A percentile compares a stretch with the other conserved stretches of the same genome.
Evolutionary conservation across 2,797 vertebrate species (phyloP).

Genomic region (Helicolenus hilgendorfi): DNA sequence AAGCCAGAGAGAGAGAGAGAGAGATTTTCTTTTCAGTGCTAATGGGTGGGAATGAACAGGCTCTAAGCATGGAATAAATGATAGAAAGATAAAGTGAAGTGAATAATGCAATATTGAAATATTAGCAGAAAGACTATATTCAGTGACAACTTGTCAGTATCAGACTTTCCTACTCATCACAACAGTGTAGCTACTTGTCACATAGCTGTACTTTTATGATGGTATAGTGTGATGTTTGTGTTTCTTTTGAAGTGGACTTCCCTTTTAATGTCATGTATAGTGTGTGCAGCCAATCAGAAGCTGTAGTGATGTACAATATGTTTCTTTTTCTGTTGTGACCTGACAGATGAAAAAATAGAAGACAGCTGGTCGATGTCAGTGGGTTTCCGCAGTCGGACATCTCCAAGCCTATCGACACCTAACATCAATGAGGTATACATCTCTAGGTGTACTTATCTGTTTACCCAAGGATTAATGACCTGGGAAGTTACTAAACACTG

Average conservation of each 20-base stretch:
- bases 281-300: constrained; percentile 1
- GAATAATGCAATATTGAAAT: constrained; percentile 68
- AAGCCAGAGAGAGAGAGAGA: background rate
- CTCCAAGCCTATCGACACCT: constrained; percentile 43
- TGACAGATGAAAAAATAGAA: constrained; percentile 54
- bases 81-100: constrained; percentile 56
- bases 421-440: constrained; percentile 78
- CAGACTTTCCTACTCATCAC: background rate
- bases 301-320: background rate
- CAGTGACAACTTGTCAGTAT: constrained; percentile 7
- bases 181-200: background rate
- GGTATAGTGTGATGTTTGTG: constrained; percentile 59
- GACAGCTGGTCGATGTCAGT: constrained; percentile 54
- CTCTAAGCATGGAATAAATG: constrained; percentile 51
- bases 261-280: constrained; percentile 27
- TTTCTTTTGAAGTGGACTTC: constrained; percentile 58
- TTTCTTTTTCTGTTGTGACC: constrained; percentile 24
- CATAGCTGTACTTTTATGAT: constrained; percentile 51
- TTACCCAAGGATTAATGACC: constrained; percentile 19
- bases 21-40: constrained; percentile 25
- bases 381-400: constrained; percentile 56
- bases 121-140: constrained; percentile 54
- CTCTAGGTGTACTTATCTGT: constrained; percentile 12
- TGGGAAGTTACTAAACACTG: constrained; percentile 2
- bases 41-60: constrained; percentile 50